Conservation (phyloP, 2,113 vertebrate species). For the Xenotilapia leptura region DNA sequence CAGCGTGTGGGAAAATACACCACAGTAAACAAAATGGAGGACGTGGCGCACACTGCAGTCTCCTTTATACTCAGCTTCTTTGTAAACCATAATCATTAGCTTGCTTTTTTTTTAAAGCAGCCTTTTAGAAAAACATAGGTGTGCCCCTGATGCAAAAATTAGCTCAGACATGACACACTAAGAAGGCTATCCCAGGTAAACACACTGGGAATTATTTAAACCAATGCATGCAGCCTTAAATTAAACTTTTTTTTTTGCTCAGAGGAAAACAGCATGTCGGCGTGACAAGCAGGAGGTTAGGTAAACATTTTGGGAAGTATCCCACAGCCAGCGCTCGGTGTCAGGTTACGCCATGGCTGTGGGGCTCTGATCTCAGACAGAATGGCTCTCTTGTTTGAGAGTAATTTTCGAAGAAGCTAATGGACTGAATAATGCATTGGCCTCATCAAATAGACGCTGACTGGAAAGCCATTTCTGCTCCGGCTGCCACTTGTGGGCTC, state of each 20-base stretch:
- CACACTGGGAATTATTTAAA: conserved; percentile 63
- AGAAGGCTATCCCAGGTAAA: conserved; percentile 67
- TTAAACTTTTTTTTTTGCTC: conserved; percentile 62
- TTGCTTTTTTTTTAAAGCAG: neutral
- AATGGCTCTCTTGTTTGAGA: conserved; percentile 71
- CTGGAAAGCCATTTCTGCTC: conserved; percentile 70
- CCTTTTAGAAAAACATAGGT: conserved; percentile 28
- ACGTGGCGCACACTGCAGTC: neutral
- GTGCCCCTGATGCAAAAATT: conserved; percentile 21
- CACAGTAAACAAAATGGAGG: conserved; percentile 67
- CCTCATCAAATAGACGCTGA: conserved; percentile 70
- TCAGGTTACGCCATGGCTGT: conserved; percentile 52
- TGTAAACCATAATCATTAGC: neutral
- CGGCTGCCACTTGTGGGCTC: conserved; percentile 62
- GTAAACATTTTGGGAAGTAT: conserved; percentile 67
- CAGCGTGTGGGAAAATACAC: conserved; percentile 59
- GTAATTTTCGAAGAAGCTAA: conserved; percentile 71
- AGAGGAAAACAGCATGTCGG: conserved; percentile 69
- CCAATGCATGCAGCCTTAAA: conserved; percentile 59
- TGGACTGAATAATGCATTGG: conserved; percentile 73
- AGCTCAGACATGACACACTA: conserved; percentile 47
- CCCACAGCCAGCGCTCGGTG: conserved; percentile 56
- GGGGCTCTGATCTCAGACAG: conserved; percentile 68
- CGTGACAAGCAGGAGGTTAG: conserved; percentile 62
- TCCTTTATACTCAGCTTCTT: neutral